These are phyloP conservation scores for Drepana arcuata DNA, from an alignment of 1,140 invertebrate species.

Conservation along the genomic window DNA sequence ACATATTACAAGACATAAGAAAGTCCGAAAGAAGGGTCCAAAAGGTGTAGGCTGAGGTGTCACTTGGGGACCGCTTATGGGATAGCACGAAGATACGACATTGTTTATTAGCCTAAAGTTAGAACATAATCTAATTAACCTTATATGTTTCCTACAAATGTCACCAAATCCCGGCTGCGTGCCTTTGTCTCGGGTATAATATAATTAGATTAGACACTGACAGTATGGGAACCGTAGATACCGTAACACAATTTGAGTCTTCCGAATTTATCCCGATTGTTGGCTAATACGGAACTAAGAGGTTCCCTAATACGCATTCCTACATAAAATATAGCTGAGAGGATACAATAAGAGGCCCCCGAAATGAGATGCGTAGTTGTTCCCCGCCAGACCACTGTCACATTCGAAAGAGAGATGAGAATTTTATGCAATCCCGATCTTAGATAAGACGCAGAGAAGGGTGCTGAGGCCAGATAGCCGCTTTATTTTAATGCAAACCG, in stretches of 20 bases:
- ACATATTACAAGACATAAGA: too few relatives aligned
- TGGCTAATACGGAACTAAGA: conserved; percentile 2
- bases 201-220: too few relatives aligned
- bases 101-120: too few relatives aligned
- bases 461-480: conserved; percentile 49
- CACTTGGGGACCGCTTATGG: too few relatives aligned
- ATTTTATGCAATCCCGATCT: conserved; percentile 65
- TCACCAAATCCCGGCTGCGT: too few relatives aligned
- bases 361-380: conserved; percentile 49
- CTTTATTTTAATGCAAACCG: conserved; percentile 63
- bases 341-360: conserved; percentile 14
- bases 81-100: too few relatives aligned
- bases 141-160: too few relatives aligned
- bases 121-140: too few relatives aligned
- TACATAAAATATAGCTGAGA: conserved; percentile 10
- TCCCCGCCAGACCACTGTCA: conserved; percentile 33
- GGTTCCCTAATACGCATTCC: conserved; percentile 7
- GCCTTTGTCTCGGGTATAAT: too few relatives aligned
- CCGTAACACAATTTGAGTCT: neutral
- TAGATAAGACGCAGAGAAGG: conserved; percentile 49
- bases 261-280: conserved; percentile 1
- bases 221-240: too few relatives aligned
- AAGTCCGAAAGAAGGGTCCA: too few relatives aligned
- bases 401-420: conserved; percentile 52
- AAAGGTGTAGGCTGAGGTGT: too few relatives aligned